Conservation (phyloP, 2,888 invertebrate genomes). For the Ormyrus pomaceus region DNA sequence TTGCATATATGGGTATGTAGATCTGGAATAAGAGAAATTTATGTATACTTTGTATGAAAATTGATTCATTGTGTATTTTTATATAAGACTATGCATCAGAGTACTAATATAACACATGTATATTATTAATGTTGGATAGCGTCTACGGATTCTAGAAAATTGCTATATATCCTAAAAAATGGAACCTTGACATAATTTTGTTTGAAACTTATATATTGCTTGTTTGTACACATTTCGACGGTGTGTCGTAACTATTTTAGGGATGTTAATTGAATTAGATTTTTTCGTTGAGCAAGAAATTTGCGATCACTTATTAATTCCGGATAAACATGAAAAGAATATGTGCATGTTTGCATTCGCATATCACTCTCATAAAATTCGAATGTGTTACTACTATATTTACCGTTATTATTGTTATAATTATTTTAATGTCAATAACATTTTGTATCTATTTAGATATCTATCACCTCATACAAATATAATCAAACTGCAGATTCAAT, state of each 20-base stretch:
- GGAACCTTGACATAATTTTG: conserved; percentile 33
- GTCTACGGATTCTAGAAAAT: conserved; percentile 48
- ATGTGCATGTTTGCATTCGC: conserved; percentile 49
- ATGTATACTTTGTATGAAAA: conserved; percentile 57
- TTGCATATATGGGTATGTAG: conserved; percentile 47
- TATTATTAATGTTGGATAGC: conserved; percentile 56
- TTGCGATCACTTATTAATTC: conserved; percentile 44
- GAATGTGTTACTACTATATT: conserved; percentile 54
- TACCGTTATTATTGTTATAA: conserved; percentile 56
- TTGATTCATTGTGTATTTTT: conserved; percentile 57
- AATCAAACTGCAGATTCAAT: conserved; percentile 61
- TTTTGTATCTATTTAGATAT: conserved; percentile 59
- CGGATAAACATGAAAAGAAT: conserved; percentile 8
- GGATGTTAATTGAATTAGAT: conserved; percentile 46
- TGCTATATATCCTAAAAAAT: conserved; percentile 37
- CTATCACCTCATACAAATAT: conserved; percentile 57
- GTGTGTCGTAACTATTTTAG: conserved; percentile 37
- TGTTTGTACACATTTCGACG: conserved; percentile 40
- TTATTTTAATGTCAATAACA: conserved; percentile 57
- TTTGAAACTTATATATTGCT: conserved; percentile 39
- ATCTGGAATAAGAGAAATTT: conserved; percentile 54
- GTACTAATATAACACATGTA: conserved; percentile 55
- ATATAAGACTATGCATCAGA: conserved; percentile 54
- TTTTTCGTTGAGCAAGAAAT: conserved; percentile 41
- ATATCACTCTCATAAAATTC: conserved; percentile 55